These are phyloP conservation scores for Andrena minutula DNA, from an alignment of 2,888 invertebrate species.

Conservation along the genomic window DNA sequence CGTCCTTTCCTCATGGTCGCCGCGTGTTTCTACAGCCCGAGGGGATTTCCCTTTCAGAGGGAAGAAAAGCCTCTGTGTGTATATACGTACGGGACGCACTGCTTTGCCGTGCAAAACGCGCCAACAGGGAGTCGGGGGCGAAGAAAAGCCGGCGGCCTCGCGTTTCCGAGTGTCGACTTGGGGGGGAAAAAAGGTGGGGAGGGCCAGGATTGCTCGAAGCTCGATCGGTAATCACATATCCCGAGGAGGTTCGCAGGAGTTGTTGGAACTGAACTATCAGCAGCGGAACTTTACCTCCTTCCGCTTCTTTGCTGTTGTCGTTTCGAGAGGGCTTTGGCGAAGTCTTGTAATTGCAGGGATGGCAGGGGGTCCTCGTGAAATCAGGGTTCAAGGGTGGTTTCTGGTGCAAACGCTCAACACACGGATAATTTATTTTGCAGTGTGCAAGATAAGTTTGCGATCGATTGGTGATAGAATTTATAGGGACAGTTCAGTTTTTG, in stretches of 20 bases:
- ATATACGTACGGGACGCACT: slow-evolving; percentile 4
- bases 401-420: too few relatives aligned
- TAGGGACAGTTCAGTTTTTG: not conserved
- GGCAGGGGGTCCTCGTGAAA: not conserved
- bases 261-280: slow-evolving; percentile 2
- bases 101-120: slow-evolving; percentile 15
- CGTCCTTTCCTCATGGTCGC: slow-evolving; percentile 41
- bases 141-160: slow-evolving; percentile 11
- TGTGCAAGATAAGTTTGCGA: too few relatives aligned
- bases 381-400: too few relatives aligned
- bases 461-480: too few relatives aligned
- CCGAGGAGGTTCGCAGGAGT: not conserved
- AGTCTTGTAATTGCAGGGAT: not conserved
- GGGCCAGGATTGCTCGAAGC: not conserved
- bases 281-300: not conserved
- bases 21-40: slow-evolving; percentile 40
- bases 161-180: not conserved
- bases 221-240: slow-evolving; percentile 25
- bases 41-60: slow-evolving; percentile 57
- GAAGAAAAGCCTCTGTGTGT: slow-evolving; percentile 19
- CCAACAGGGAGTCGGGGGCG: not conserved
- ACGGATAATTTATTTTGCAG: too few relatives aligned
- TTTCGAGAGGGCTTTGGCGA: too few relatives aligned
- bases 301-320: not conserved
- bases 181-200: not conserved